Evolutionary conservation across 2,888 invertebrate species (phyloP).

Genomic region (Torymus texanus): DNA sequence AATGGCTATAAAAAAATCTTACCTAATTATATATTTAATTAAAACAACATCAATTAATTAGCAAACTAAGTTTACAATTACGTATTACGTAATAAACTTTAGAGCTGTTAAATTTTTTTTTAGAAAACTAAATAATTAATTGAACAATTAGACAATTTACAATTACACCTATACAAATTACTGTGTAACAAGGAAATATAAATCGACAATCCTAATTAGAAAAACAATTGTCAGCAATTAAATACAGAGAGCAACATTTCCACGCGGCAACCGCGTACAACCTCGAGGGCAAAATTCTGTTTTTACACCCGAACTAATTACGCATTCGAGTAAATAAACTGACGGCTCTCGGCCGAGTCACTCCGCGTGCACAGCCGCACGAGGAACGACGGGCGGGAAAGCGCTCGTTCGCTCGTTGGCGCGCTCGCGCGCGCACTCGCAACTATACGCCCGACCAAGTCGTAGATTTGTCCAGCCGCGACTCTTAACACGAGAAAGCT

Average conservation of each 20-base stretch:
- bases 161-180: too few species aligned
- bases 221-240: background rate
- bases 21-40: too few species aligned
- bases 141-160: too few species aligned
- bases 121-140: too few species aligned
- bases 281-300: background rate
- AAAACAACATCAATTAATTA: too few species aligned
- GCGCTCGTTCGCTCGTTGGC: background rate
- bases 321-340: constrained; percentile 26
- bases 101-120: too few species aligned
- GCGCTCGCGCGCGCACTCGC: background rate
- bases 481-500: constrained; percentile 56
- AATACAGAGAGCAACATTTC: background rate
- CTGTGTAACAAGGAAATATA: too few species aligned
- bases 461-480: constrained; percentile 53
- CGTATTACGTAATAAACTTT: too few species aligned
- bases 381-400: background rate
- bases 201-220: too few species aligned
- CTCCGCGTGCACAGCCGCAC: background rate
- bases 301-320: constrained; percentile 20
- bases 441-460: constrained; percentile 20
- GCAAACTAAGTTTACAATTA: too few species aligned
- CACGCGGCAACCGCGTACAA: background rate
- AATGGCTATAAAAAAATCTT: too few species aligned
- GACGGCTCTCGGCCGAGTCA: background rate